Conservation (phyloP, 2,113 vertebrate species). For the Rhinichthys klamathensis region DNA sequence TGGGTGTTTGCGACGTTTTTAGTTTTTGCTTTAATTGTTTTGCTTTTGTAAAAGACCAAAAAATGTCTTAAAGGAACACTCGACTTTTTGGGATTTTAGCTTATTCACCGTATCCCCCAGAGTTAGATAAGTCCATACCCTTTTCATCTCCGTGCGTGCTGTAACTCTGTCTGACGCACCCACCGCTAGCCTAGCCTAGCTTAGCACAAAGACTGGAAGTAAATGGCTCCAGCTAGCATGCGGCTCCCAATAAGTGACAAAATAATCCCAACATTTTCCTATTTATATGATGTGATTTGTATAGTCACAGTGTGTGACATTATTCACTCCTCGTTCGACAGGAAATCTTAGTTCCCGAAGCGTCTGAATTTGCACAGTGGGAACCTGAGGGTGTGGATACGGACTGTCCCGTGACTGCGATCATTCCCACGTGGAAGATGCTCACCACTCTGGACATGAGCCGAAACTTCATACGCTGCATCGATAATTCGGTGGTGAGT, state of each 20-base stretch:
- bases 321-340: conserved; percentile 60
- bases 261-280: too few species aligned
- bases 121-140: too few species aligned
- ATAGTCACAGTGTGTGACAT: too few species aligned
- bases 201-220: too few species aligned
- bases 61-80: not conserved
- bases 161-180: too few species aligned
- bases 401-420: conserved; percentile 83
- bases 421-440: conserved; percentile 89
- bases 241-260: too few species aligned
- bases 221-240: too few species aligned
- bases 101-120: too few species aligned
- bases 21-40: not conserved
- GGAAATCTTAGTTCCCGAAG: conserved; percentile 92
- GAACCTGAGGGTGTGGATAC: conserved; percentile 84
- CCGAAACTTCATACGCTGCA: conserved; percentile 85
- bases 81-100: too few species aligned
- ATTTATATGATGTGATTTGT: too few species aligned
- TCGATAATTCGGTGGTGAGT: conserved; percentile 93
- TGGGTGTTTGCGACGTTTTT: not conserved
- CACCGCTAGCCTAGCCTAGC: too few species aligned
- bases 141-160: too few species aligned
- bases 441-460: conserved; percentile 97
- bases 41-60: not conserved
- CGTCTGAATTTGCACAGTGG: conserved; percentile 92